Conservation (phyloP, 2,113 vertebrate genomes). For the Cyprinodon variegatus region DNA sequence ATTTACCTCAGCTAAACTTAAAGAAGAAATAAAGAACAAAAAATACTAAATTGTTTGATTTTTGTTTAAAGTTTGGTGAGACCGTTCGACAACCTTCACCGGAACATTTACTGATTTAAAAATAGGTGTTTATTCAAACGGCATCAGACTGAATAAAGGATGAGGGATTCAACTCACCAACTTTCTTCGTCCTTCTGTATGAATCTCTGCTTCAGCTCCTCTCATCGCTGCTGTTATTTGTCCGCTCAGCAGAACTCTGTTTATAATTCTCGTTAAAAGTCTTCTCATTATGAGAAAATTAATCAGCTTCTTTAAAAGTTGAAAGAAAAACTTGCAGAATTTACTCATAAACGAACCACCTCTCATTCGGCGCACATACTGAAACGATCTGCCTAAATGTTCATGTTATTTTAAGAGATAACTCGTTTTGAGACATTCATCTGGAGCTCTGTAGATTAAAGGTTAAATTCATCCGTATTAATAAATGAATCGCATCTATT, state of each 20-base stretch:
- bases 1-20: no score
- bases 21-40: neutral
- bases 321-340: slow-evolving; percentile 7
- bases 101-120: neutral
- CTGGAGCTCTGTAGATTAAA: no score
- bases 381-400: accelerated
- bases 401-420: neutral
- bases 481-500: neutral
- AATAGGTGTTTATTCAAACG: neutral
- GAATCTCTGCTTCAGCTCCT: slow-evolving; percentile 40
- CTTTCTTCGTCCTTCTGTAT: slow-evolving; percentile 44
- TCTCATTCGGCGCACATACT: slow-evolving; percentile 29
- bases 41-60: neutral
- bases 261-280: slow-evolving; percentile 57
- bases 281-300: slow-evolving; percentile 56
- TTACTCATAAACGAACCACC: accelerated
- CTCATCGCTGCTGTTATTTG: slow-evolving; percentile 46
- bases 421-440: no score
- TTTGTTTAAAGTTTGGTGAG: neutral
- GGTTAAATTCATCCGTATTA: neutral
- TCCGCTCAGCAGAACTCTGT: slow-evolving; percentile 49
- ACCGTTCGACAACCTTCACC: neutral
- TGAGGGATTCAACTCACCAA: slow-evolving; percentile 58
- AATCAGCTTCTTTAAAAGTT: slow-evolving; percentile 15
- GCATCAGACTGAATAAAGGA: neutral